A percentile compares a stretch with the other conserved stretches of the same genome.
phyloP scores from a whole-genome alignment of 2,797 vertebrate species.

The Pseudochaenichthys georgianus region DNA sequence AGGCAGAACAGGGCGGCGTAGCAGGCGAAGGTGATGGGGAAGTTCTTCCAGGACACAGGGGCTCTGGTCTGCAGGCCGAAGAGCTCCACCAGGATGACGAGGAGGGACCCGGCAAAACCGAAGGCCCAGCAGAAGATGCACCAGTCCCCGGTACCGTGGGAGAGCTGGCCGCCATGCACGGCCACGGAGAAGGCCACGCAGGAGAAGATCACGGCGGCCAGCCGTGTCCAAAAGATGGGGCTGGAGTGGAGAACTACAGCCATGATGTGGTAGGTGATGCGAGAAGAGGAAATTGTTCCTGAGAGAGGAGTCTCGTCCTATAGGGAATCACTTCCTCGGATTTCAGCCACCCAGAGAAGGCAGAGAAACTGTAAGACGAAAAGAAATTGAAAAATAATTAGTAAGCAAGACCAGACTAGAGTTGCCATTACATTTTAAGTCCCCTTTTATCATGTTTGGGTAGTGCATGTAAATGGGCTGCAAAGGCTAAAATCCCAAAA shows the following conservation, averaged over 20 bases:
- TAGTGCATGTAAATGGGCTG: too few species aligned
- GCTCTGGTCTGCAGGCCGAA: slow-evolving; percentile 85
- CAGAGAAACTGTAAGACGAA: slow-evolving; percentile 45
- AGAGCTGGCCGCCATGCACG: slow-evolving; percentile 71
- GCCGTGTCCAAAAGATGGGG: slow-evolving; percentile 87
- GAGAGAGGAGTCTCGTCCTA: slow-evolving; percentile 1
- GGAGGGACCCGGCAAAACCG: slow-evolving; percentile 88
- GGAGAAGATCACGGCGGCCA: slow-evolving; percentile 86
- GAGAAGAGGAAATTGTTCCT: slow-evolving; percentile 6
- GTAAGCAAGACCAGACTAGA: not conserved
- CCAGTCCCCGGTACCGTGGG: slow-evolving; percentile 83
- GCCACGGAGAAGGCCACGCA: slow-evolving; percentile 91
- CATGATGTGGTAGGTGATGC: slow-evolving; percentile 64
- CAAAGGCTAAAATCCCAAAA: too few species aligned
- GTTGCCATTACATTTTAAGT: too few species aligned
- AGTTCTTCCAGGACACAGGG: slow-evolving; percentile 93
- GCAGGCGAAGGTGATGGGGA: slow-evolving; percentile 93
- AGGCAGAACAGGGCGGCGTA: slow-evolving; percentile 91
- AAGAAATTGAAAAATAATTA: slow-evolving; percentile 10
- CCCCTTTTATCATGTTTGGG: too few species aligned
- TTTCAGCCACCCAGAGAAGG: slow-evolving; percentile 18
- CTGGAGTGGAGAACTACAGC: slow-evolving; percentile 77
- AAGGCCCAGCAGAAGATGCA: slow-evolving; percentile 94
- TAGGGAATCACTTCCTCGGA: slow-evolving; percentile 24
- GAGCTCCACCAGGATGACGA: slow-evolving; percentile 90